phyloP scores from a whole-genome alignment of 2,797 vertebrate species.

The Danio albolineatus region DNA sequence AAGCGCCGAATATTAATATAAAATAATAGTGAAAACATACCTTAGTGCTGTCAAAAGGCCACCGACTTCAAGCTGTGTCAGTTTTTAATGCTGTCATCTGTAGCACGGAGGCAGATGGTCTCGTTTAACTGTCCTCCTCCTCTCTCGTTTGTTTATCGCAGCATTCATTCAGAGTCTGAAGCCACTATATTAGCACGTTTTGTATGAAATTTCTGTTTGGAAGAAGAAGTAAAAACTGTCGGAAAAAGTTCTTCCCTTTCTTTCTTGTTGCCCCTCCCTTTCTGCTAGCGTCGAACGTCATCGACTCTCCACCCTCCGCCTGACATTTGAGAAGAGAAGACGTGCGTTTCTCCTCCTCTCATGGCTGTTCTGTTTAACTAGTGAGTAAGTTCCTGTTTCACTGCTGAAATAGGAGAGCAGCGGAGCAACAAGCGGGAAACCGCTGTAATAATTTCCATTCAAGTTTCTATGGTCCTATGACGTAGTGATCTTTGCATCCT shows the following conservation, averaged over 20 bases:
- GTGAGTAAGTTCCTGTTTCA: slow-evolving; percentile 43
- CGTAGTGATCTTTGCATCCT: neutral
- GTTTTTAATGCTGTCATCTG: slow-evolving; percentile 79
- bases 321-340: slow-evolving; percentile 36
- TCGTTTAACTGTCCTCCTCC: slow-evolving; percentile 30
- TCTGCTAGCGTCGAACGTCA: slow-evolving; percentile 71
- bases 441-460: slow-evolving; percentile 36
- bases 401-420: slow-evolving; percentile 14
- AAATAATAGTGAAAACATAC: slow-evolving; percentile 57
- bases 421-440: neutral
- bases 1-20: neutral
- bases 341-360: slow-evolving; percentile 45
- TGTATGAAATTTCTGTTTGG: slow-evolving; percentile 48
- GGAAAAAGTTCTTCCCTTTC: slow-evolving; percentile 74
- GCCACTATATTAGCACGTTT: slow-evolving; percentile 40
- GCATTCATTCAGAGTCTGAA: slow-evolving; percentile 34
- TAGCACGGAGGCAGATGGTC: slow-evolving; percentile 58
- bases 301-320: slow-evolving; percentile 44
- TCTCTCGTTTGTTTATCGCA: slow-evolving; percentile 51
- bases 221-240: slow-evolving; percentile 67
- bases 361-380: slow-evolving; percentile 59
- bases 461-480: slow-evolving; percentile 18
- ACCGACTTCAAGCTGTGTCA: slow-evolving; percentile 73
- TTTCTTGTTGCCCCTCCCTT: slow-evolving; percentile 78
- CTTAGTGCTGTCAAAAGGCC: slow-evolving; percentile 74